These are phyloP conservation scores for Pangasius larnaudii DNA, from an alignment of 2,797 vertebrate species.

Conservation along the genomic window DNA sequence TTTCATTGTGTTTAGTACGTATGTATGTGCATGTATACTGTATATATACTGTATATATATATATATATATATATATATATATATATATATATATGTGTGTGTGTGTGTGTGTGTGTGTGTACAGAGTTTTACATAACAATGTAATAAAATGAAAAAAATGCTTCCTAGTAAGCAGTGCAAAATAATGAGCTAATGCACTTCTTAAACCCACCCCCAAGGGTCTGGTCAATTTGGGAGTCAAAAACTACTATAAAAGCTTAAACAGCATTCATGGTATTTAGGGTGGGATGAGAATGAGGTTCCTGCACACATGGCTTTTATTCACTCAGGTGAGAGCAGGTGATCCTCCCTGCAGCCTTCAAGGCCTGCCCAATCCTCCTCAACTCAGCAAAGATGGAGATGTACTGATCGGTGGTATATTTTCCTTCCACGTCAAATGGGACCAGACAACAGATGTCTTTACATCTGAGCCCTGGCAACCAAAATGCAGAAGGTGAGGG, in stretches of 20 bases:
- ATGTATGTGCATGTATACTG: no score
- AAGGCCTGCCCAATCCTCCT: not conserved
- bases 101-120: no score
- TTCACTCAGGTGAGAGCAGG: not conserved
- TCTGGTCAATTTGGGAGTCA: constrained; percentile 9
- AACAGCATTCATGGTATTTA: no score
- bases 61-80: no score
- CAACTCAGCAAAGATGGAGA: constrained; percentile 12
- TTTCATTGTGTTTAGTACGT: no score
- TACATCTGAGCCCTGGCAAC: not conserved
- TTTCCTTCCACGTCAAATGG: constrained; percentile 1
- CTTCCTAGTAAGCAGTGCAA: no score
- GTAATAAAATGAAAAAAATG: no score
- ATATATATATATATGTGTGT: no score
- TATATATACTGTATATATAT: no score
- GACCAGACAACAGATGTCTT: not conserved
- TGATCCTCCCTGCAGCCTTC: not conserved
- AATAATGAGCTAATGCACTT: no score
- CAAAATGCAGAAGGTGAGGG: constrained; percentile 17
- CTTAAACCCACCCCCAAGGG: no score
- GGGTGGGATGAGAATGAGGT: not conserved
- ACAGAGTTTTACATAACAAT: no score
- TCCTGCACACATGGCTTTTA: not conserved
- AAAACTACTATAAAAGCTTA: not conserved
- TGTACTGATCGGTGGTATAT: constrained; percentile 14